Evolutionary conservation across 2,888 invertebrate species (phyloP).

Genomic region (Drosophila robusta): DNA sequence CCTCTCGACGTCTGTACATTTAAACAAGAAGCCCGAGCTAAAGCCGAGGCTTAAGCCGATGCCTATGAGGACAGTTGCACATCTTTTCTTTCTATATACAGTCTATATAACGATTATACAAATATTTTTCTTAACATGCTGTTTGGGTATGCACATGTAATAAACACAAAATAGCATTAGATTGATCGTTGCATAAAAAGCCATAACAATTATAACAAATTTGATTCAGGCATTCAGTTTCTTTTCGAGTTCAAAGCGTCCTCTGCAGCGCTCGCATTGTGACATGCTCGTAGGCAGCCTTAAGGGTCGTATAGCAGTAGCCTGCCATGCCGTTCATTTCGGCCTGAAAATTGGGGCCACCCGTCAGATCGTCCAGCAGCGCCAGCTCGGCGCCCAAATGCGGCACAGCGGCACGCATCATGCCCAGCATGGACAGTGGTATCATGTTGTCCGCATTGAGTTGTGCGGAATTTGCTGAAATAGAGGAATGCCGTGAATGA

Average conservation of each 20-base stretch:
- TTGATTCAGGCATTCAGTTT: conserved; percentile 9
- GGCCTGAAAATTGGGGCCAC: conserved; percentile 83
- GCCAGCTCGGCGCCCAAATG: conserved; percentile 85
- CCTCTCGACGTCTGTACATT: conserved; percentile 36
- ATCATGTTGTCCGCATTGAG: conserved; percentile 84
- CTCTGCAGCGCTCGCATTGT: conserved; percentile 73
- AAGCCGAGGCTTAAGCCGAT: conserved; percentile 17
- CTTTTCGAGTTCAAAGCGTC: conserved; percentile 39
- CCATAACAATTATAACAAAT: conserved; percentile 44
- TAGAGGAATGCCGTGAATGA: too few relatives aligned
- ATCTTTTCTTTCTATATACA: conserved; percentile 49
- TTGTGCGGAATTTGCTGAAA: conserved; percentile 75
- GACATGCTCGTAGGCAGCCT: conserved; percentile 84
- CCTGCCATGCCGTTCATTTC: conserved; percentile 84
- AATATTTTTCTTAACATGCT: conserved; percentile 22
- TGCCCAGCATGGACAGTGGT: conserved; percentile 83
- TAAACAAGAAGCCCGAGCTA: conserved; percentile 38
- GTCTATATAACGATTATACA: conserved; percentile 37
- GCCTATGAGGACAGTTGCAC: conserved; percentile 45
- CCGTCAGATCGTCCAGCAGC: conserved; percentile 84
- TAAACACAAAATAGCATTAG: conserved; percentile 26
- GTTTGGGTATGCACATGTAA: conserved; percentile 10
- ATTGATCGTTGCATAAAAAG: conserved; percentile 61
- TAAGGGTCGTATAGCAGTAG: conserved; percentile 84
- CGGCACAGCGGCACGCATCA: conserved; percentile 84